Percentiles rank a stretch among this genome's conserved stretches.
Conservation (phyloP, 1,140 invertebrate genomes). For the Lepidurus arcticus region DNA sequence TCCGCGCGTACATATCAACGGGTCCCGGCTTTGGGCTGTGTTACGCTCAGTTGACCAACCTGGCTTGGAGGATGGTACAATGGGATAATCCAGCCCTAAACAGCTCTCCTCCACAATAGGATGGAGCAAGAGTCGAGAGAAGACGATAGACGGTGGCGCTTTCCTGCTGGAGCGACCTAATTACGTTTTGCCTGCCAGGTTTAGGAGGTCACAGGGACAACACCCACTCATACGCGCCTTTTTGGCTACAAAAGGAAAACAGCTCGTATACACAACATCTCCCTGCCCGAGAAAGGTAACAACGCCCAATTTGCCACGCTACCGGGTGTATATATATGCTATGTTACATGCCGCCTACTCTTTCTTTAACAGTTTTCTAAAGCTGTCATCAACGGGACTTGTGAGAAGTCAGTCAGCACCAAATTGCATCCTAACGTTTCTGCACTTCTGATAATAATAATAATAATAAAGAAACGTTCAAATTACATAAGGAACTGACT, state of each 20-base stretch:
- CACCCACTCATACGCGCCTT: background rate
- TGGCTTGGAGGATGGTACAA: background rate
- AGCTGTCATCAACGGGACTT: too few relatives aligned
- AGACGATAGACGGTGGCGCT: background rate
- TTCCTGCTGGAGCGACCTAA: conserved; percentile 7
- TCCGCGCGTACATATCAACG: background rate
- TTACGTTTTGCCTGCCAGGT: conserved; percentile 18
- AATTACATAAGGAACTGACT: too few relatives aligned
- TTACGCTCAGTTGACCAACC: background rate
- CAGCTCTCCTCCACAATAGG: background rate
- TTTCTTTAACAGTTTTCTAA: background rate
- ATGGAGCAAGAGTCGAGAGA: background rate
- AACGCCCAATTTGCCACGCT: background rate
- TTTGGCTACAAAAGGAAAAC: background rate
- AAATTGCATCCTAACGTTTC: too few relatives aligned
- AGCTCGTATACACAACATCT: background rate
- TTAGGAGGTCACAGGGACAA: background rate
- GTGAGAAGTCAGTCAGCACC: too few relatives aligned
- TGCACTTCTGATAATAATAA: too few relatives aligned
- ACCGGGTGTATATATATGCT: background rate
- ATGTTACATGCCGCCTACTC: background rate
- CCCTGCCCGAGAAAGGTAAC: background rate
- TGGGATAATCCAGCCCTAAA: background rate
- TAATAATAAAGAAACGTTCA: too few relatives aligned
- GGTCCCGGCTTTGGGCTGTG: background rate